A percentile compares a stretch with the other conserved stretches of the same genome.
Evolutionary conservation across 2,888 invertebrate genomes (phyloP).

Genomic region (Nebria salina): DNA sequence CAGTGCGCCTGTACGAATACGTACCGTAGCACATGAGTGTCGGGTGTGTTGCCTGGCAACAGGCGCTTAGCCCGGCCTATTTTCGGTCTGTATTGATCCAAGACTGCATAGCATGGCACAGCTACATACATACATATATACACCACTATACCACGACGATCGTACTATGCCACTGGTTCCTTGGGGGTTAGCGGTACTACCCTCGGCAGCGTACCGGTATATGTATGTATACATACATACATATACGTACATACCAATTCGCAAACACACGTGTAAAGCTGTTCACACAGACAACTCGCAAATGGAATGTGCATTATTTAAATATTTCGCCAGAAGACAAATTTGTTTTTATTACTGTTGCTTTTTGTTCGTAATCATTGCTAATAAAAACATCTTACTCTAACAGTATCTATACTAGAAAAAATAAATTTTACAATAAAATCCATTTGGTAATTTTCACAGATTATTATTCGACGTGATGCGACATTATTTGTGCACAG

Average conservation of each 20-base stretch:
- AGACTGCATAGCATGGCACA: conserved; percentile 40
- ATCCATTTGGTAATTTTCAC: too few relatives aligned
- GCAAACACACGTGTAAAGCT: too few relatives aligned
- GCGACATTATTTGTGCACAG: too few relatives aligned
- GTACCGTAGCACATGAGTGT: conserved; percentile 15
- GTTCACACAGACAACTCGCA: background rate
- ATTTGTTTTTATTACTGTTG: background rate
- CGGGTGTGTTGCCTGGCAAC: conserved; percentile 57
- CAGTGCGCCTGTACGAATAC: background rate
- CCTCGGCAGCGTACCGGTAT: background rate
- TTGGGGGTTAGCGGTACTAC: conserved; percentile 49
- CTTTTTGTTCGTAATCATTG: too few relatives aligned
- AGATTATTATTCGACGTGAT: too few relatives aligned
- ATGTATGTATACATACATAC: background rate
- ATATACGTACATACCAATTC: background rate
- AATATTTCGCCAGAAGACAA: background rate
- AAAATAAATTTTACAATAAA: too few relatives aligned
- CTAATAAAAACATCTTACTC: too few relatives aligned
- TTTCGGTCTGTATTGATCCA: conserved; percentile 63
- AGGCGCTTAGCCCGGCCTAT: conserved; percentile 61
- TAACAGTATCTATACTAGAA: too few relatives aligned
- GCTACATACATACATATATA: conserved; percentile 42
- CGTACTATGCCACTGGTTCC: conserved; percentile 50
- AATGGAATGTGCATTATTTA: background rate
- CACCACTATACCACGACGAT: background rate